A percentile compares a stretch with the other conserved stretches of the same genome.
Conservation (phyloP, 2,888 invertebrate genomes). For the Sminthurinus aureus region DNA sequence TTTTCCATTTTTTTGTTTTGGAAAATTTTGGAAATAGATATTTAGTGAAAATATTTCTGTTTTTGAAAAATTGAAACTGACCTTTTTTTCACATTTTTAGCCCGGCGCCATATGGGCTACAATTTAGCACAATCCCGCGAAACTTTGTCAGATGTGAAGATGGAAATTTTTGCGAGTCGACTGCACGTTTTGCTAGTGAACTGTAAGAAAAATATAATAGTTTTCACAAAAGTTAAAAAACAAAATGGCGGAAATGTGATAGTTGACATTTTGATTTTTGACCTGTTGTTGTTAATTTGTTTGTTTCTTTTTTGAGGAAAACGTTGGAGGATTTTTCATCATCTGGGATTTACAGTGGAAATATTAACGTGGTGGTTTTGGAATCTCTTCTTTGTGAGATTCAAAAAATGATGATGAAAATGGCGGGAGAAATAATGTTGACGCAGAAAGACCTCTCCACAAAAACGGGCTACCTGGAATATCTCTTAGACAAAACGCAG, state of each 20-base stretch:
- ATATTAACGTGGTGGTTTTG: not conserved
- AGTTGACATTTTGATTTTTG: not conserved
- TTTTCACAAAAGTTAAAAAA: not conserved
- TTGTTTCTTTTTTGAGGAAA: not conserved
- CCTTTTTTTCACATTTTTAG: not conserved
- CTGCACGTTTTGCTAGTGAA: not conserved
- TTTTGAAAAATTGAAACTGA: not conserved
- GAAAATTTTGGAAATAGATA: not conserved
- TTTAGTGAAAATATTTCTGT: not conserved
- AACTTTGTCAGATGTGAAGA: not conserved
- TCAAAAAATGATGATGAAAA: not conserved
- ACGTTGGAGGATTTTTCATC: conserved; percentile 1
- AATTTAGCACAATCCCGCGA: not conserved
- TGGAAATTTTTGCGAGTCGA: not conserved
- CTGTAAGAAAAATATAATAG: not conserved
- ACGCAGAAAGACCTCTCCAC: not conserved
- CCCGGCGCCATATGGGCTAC: not conserved
- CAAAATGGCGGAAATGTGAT: not conserved
- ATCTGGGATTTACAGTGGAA: not conserved
- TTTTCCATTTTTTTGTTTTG: no score
- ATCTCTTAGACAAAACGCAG: no score
- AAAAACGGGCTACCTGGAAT: no score
- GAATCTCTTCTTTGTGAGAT: not conserved
- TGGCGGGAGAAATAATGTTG: not conserved
- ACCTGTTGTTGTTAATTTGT: not conserved